phyloP scores from a whole-genome alignment of 2,888 invertebrate species.

The Helobdella robusta region DNA sequence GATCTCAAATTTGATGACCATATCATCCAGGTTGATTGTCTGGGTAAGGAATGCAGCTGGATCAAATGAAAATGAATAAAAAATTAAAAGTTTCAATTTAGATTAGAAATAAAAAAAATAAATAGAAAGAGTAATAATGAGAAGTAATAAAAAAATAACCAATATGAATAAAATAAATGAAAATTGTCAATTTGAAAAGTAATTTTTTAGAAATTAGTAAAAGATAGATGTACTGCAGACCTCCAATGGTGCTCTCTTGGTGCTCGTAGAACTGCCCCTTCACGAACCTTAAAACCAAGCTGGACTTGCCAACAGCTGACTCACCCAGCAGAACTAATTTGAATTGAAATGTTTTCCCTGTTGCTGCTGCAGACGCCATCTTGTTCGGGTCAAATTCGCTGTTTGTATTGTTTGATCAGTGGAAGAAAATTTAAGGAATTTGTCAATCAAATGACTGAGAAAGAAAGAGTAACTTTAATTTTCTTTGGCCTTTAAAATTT shows the following conservation, averaged over 20 bases:
- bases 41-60: constrained; percentile 28
- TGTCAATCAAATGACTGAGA: no score
- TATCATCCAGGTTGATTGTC: constrained; percentile 24
- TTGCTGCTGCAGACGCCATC: neutral
- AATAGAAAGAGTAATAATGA: neutral
- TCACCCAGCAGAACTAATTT: constrained; percentile 96
- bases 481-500: no score
- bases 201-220: neutral
- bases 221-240: constrained; percentile 26
- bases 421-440: no score
- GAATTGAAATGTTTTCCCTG: constrained; percentile 78
- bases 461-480: no score
- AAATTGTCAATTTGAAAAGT: neutral
- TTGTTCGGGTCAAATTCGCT: no score
- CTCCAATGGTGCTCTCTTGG: constrained; percentile 89
- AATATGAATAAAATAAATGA: neutral
- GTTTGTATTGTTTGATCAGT: no score
- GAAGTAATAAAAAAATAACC: neutral
- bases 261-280: constrained; percentile 99
- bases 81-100: no score
- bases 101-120: neutral
- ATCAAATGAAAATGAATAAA: no score
- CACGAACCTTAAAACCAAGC: constrained; percentile 94
- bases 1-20: constrained; percentile 29
- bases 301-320: constrained; percentile 98